Evolutionary conservation across 35 echinoderm and acorn worm species (phyloP).

Genomic region (Heliocidaris tuberculata): DNA sequence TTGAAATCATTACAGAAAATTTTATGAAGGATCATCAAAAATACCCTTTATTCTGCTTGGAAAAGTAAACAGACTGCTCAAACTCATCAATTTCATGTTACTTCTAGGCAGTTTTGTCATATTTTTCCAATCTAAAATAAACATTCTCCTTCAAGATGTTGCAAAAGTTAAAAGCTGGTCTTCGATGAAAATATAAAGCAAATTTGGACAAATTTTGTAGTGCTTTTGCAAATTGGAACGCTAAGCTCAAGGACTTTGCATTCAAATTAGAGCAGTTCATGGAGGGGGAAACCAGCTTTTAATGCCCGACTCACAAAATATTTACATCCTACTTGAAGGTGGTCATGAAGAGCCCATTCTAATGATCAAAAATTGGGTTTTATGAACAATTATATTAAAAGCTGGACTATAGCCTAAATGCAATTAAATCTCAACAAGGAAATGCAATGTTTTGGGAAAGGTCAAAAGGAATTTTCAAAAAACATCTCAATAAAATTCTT

Average conservation of each 20-base stretch:
- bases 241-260: neutral
- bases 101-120: neutral
- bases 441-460: too few species aligned
- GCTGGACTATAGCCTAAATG: too few species aligned
- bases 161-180: neutral
- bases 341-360: neutral
- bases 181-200: neutral
- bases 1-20: neutral
- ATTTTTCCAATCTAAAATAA: neutral
- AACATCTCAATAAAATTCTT: too few species aligned
- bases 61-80: neutral
- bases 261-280: neutral
- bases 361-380: too few species aligned
- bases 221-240: neutral
- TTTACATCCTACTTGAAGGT: neutral
- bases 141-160: neutral
- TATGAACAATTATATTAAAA: too few species aligned
- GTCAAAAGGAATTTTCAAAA: too few species aligned
- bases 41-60: neutral
- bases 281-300: neutral
- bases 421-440: too few species aligned
- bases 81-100: neutral
- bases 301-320: neutral
- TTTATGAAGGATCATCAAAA: neutral
- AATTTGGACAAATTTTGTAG: neutral